Percentiles rank a stretch among this genome's conserved stretches.
These are phyloP conservation scores for Emys orbicularis DNA, from an alignment of 2,797 vertebrate species.

Conservation along the genomic window DNA sequence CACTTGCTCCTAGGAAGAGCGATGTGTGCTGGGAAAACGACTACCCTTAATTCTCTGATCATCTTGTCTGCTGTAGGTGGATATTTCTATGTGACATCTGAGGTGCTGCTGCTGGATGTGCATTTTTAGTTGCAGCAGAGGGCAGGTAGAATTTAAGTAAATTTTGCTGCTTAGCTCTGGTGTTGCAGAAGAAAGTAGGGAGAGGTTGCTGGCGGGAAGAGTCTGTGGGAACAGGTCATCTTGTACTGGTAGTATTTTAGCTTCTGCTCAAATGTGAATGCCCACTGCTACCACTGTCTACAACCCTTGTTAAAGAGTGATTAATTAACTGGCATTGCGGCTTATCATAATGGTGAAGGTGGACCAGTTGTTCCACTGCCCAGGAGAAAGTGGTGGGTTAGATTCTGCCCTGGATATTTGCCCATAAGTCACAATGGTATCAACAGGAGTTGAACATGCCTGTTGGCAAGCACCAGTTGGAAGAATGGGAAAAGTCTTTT, in stretches of 20 bases:
- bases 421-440: background rate
- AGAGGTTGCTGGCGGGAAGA: background rate
- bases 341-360: background rate
- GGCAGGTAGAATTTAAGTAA: background rate
- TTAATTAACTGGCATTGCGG: background rate
- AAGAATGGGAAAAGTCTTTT: background rate
- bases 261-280: background rate
- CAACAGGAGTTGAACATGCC: background rate
- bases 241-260: background rate
- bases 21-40: background rate
- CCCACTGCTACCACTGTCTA: background rate
- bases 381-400: background rate
- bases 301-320: background rate
- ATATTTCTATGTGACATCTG: background rate
- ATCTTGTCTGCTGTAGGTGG: background rate
- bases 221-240: background rate
- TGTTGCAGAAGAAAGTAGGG: background rate
- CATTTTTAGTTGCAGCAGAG: slow-evolving; percentile 25
- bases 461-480: background rate
- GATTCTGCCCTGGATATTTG: background rate
- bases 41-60: background rate
- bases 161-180: background rate
- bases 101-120: background rate
- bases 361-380: background rate
- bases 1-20: background rate